Conservation (phyloP, 2,113 vertebrate species). For the Helogale parvula region DNA sequence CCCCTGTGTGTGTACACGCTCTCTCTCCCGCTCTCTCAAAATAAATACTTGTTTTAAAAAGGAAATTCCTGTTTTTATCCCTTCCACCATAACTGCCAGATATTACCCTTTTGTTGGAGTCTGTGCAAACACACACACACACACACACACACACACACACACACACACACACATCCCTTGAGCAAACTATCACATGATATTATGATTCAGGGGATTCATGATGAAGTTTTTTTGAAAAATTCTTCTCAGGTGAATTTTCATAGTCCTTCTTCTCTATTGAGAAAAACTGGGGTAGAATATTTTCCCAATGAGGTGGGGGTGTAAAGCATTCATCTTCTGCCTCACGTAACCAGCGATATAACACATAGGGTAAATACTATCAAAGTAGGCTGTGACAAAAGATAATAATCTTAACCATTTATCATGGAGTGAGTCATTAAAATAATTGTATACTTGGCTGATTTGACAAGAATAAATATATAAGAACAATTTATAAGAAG, state of each 20-base stretch:
- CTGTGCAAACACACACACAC: neutral
- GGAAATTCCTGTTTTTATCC: neutral
- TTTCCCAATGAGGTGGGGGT: neutral
- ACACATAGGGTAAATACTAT: neutral
- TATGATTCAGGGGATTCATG: neutral
- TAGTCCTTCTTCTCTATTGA: neutral
- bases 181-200: neutral
- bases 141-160: too few species aligned
- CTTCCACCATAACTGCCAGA: neutral
- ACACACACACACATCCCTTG: neutral
- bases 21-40: too few species aligned
- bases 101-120: neutral
- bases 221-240: neutral
- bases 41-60: too few species aligned
- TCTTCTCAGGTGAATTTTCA: neutral
- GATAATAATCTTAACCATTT: neutral
- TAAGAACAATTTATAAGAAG: too few species aligned
- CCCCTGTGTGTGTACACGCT: too few species aligned
- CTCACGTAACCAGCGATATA: neutral
- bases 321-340: neutral
- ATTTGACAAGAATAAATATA: neutral
- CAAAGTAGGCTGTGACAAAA: neutral
- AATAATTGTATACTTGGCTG: neutral
- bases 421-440: neutral
- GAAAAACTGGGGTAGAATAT: neutral